These are phyloP conservation scores for Microctenopoma stevenorrisi DNA, from an alignment of 2,797 vertebrate genomes.

Conservation along the genomic window DNA sequence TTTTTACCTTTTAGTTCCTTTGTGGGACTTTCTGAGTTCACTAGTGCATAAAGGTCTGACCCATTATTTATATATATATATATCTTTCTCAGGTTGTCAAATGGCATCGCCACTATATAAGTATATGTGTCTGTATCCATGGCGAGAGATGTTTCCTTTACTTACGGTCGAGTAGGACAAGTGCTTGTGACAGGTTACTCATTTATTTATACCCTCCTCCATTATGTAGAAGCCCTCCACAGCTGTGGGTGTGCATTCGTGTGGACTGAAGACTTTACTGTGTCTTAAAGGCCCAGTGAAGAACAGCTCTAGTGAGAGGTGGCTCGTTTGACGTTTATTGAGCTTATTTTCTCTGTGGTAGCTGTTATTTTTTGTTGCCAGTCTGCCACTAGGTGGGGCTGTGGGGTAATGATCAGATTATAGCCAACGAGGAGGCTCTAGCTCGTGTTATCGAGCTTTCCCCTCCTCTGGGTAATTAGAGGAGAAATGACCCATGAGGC, in stretches of 20 bases:
- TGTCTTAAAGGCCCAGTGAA: neutral
- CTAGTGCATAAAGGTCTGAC: too few species aligned
- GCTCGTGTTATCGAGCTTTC: conserved; percentile 38
- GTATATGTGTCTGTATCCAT: neutral
- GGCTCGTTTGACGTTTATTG: neutral
- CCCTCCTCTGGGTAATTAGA: conserved; percentile 72
- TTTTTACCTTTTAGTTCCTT: too few species aligned
- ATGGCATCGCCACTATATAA: too few species aligned
- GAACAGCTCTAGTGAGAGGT: neutral
- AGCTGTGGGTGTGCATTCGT: neutral
- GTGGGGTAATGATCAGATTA: conserved; percentile 40
- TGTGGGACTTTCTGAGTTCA: too few species aligned
- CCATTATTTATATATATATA: too few species aligned
- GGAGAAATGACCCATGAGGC: conserved; percentile 76
- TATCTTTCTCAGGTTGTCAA: too few species aligned
- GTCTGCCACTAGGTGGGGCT: conserved; percentile 75
- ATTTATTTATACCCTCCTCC: neutral
- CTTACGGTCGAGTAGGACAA: neutral
- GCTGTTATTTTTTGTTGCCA: neutral
- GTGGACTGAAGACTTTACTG: neutral
- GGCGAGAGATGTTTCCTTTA: neutral
- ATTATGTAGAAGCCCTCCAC: neutral
- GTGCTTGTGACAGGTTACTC: neutral
- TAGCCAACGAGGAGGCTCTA: conserved; percentile 21
- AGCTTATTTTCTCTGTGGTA: neutral